Percentiles rank a stretch among this genome's conserved stretches.
phyloP scores from a whole-genome alignment of 2,113 vertebrate genomes.

The Mus musculus region GRCm39 chr4:95553501-95554000 shows the following conservation, averaged over 20 bases:
- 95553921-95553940: not conserved
- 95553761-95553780: not conserved
- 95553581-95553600: not conserved
- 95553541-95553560: not conserved
- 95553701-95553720: not conserved
- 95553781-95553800: not conserved
- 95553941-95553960: not conserved
- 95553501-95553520: not conserved
- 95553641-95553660: not conserved
- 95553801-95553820: not conserved
- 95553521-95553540: not conserved
- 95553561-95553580: not conserved
- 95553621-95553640: not conserved
- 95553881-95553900: not conserved
- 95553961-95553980: not conserved
- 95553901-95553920: not conserved
- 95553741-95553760: not conserved
- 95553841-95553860: not conserved
- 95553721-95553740: not conserved
- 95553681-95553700: not conserved
- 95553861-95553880: not conserved
- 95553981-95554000: not conserved
- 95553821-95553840: not conserved
- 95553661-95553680: not conserved
- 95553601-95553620: not conserved